A percentile compares a stretch with the other conserved stretches of the same genome.
Evolutionary conservation across 2,888 invertebrate genomes (phyloP).

Genomic region (Drosophila suboccidentalis): DNA sequence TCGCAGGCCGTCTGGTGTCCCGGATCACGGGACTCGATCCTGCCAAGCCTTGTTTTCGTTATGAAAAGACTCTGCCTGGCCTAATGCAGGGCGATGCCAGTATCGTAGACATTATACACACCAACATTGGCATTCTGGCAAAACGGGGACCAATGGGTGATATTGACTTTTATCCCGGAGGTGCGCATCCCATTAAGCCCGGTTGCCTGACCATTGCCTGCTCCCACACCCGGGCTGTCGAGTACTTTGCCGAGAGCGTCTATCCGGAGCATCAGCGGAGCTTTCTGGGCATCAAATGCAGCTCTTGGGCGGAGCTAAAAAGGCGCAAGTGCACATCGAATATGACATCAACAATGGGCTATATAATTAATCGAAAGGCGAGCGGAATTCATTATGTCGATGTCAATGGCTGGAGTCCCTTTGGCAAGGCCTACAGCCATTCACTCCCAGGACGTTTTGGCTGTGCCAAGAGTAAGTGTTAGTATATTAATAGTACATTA

Average conservation of each 20-base stretch:
- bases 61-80: conserved; percentile 70
- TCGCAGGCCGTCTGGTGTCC: conserved; percentile 75
- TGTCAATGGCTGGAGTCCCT: conserved; percentile 75
- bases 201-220: conserved; percentile 80
- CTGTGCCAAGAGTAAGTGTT: conserved; percentile 28
- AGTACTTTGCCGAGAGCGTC: conserved; percentile 81
- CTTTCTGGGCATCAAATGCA: conserved; percentile 76
- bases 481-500: not conserved
- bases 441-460: not conserved
- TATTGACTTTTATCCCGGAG: conserved; percentile 84
- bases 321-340: conserved; percentile 57
- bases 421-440: conserved; percentile 55
- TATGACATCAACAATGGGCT: conserved; percentile 77
- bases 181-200: conserved; percentile 75
- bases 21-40: conserved; percentile 85
- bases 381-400: conserved; percentile 82
- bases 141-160: conserved; percentile 81
- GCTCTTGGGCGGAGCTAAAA: conserved; percentile 67
- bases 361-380: conserved; percentile 54
- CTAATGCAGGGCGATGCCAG: conserved; percentile 81
- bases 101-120: conserved; percentile 83
- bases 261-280: conserved; percentile 77
- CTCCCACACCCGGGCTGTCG: conserved; percentile 80
- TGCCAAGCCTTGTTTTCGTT: conserved; percentile 83
- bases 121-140: conserved; percentile 81